Conservation (phyloP, 2,113 vertebrate species). For the Haliaeetus leucogaster region DNA sequence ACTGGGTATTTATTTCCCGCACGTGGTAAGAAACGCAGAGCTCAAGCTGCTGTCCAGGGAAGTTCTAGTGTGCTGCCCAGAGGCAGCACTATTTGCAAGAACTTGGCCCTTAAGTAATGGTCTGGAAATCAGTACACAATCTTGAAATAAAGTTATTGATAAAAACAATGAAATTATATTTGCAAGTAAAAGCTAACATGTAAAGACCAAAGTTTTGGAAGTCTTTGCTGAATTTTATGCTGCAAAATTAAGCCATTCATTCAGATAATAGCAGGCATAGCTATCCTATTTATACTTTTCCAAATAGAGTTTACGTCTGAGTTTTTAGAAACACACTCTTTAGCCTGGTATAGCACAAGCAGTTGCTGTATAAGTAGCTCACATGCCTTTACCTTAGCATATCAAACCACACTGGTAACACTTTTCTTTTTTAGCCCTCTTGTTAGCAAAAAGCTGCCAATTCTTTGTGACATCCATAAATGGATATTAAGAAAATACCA, state of each 20-base stretch:
- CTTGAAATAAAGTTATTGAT: not conserved
- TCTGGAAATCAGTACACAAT: not conserved
- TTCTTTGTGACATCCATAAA: not conserved
- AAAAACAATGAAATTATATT: not conserved
- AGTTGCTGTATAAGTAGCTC: not conserved
- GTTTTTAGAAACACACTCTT: not conserved
- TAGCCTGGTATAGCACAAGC: not conserved
- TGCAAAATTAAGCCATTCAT: not conserved
- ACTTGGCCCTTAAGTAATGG: not conserved
- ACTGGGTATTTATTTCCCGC: not conserved
- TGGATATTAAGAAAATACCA: not conserved
- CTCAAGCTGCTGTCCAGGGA: not conserved
- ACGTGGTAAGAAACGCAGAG: not conserved
- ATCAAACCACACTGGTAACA: not conserved
- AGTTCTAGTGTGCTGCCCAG: not conserved
- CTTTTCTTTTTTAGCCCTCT: not conserved
- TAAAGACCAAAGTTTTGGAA: not conserved
- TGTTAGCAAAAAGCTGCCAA: not conserved
- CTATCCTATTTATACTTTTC: not conserved
- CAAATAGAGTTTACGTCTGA: not conserved
- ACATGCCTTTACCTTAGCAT: not conserved
- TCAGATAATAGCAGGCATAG: not conserved
- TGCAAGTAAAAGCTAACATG: not conserved
- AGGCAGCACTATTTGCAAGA: not conserved
- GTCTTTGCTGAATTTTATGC: not conserved